Base-by-base conservation (phyloP, 2,888 invertebrate species). In the Drosophila koepferae region DNA sequence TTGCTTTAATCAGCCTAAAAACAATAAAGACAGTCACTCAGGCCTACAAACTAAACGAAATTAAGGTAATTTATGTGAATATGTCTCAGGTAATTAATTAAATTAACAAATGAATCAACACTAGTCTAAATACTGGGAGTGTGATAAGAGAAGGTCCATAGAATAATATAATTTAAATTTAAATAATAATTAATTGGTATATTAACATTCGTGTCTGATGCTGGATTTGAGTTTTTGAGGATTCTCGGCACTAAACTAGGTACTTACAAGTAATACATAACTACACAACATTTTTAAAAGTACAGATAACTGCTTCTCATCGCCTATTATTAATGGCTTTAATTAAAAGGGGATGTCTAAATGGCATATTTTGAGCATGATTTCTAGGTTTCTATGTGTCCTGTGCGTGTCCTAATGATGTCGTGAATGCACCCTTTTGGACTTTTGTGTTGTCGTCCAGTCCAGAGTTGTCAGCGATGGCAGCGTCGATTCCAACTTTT, bases 401-500 rank as follows among this genome's bases (percentile, higher is more conserved):
- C 23, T 12, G n/a, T 40, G 18, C 6, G 18, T 34, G 12, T n/a
- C 12, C 62, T 66, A 89, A 82, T 89, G 90, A 61, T 85, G 86
- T 41, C 89, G 83, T 67, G 84, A 67, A 51, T 77, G 77, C n/a
- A 81, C 63, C 44, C 90, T 77, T 18, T 86, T 90, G 3, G 75
- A 51, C 40, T 89, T 88, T 49, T 89, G 88, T 55, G 73, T 70
- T 8, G 86, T 82, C 7, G 86, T 72, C 86, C 86, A 86, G 61
- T 86, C 86, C 66, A 90, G 65, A 53, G 72, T 75, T 58, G 81
- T 63, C 65, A 86, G 55, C 54, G 90, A 81, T 2, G 86, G 89
- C 56, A 88, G 38, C 8, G 46, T 44, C 51, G 49, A 59, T 3
- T 81, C 85, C 59, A 70, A 66, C 20, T 66, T 74, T 20, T 74